Conservation (phyloP, 2,113 vertebrate species). For the Pelvicachromis taeniatus region DNA sequence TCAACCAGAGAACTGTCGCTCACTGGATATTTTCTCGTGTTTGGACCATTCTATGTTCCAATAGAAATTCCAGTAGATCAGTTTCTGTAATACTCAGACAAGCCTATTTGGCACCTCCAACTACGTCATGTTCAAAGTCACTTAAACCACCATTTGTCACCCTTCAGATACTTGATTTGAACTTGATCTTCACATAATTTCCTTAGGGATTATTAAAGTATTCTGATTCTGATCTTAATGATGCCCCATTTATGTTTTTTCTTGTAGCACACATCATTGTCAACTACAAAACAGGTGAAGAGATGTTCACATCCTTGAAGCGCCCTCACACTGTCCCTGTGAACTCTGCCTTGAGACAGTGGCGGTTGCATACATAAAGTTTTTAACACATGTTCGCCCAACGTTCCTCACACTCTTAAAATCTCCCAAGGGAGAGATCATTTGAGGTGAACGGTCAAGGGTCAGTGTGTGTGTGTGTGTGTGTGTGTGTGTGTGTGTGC, state of each 20-base stretch:
- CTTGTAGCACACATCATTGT: not conserved
- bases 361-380: not conserved
- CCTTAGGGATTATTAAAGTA: not conserved
- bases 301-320: not conserved
- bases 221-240: not conserved
- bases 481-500: not conserved
- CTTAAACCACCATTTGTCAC: not conserved
- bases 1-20: not conserved
- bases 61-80: not conserved
- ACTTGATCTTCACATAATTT: not conserved
- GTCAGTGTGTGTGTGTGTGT: slow-evolving; percentile 1
- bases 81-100: not conserved
- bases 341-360: not conserved
- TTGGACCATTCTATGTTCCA: not conserved
- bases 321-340: not conserved
- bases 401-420: slow-evolving; percentile 5
- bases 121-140: not conserved
- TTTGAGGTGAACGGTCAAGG: slow-evolving; percentile 46
- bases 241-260: not conserved
- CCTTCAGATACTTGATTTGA: not conserved
- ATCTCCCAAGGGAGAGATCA: slow-evolving; percentile 30
- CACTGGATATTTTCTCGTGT: not conserved
- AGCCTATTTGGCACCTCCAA: not conserved
- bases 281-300: not conserved
- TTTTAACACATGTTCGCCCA: slow-evolving; percentile 27